phyloP scores from a whole-genome alignment of 2,113 vertebrate species.

The Alouatta palliata region DNA sequence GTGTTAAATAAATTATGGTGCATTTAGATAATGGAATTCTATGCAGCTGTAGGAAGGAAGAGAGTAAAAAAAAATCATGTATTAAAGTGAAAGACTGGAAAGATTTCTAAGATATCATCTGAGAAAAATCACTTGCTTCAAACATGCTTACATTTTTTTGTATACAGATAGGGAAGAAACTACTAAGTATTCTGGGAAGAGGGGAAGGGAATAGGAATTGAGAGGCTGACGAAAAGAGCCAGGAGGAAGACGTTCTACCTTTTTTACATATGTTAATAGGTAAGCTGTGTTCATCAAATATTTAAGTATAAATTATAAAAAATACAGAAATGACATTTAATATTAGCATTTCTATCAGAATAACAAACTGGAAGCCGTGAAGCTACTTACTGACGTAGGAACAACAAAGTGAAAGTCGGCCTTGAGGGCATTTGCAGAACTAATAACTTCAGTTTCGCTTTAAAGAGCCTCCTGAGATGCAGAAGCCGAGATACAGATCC shows the following conservation, averaged over 20 bases:
- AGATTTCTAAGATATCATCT: neutral
- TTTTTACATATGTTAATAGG: neutral
- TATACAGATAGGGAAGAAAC: no score
- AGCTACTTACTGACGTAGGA: neutral
- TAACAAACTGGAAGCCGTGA: neutral
- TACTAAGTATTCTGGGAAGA: fast-evolving
- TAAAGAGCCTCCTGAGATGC: no score
- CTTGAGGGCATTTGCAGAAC: neutral
- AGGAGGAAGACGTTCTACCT: fast-evolving
- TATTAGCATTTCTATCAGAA: neutral
- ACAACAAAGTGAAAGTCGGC: neutral
- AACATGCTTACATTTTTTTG: neutral
- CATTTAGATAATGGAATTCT: fast-evolving
- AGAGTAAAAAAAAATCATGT: fast-evolving
- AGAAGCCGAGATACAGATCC: neutral
- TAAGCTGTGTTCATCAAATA: no score
- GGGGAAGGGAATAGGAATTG: fast-evolving
- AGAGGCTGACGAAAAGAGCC: fast-evolving
- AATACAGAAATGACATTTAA: neutral
- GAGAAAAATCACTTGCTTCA: neutral
- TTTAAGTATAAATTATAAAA: neutral
- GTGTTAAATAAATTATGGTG: fast-evolving
- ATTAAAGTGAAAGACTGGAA: neutral
- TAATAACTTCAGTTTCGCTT: neutral
- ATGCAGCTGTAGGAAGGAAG: fast-evolving